Base-by-base conservation (phyloP, 1,140 invertebrate species). In the Scaptomyza montana region DNA sequence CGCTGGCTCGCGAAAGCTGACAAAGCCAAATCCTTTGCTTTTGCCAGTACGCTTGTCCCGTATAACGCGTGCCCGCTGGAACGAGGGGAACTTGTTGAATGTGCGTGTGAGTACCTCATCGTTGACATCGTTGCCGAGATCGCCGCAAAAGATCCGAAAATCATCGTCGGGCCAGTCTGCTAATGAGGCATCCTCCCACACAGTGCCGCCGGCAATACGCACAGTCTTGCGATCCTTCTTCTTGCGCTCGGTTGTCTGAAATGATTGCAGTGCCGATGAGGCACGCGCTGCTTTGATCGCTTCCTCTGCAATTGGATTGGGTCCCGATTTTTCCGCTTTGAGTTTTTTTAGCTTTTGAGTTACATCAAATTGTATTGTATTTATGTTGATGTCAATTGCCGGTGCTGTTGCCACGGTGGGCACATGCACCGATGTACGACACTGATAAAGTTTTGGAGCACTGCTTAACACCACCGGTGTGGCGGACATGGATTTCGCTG, bases 101-200 rank as follows among this genome's bases (percentile, higher is more conserved):
- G 98, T 98, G 80, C 98, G 93, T 0, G 93, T 95, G 8, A 99
- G 93, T 51, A 98, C 94, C 92, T 99, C 99, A 90, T 99, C 99
- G 0, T 98, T 99, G 1, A 99, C 98, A 93, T 99, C 99, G 92
- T 99, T 99, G 3, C 99, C 99, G 5, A 99, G 93, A 94, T 99
- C 99, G 39, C 99, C 99, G 92, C 98, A 99, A 92, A 99, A 99
- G 92, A 99, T 96, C 73, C 99, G 93, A 92, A 99, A 99, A 93
- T 99, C 99, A 94, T 99, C 98, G 89, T 97, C 95, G 57, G 97
- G 96, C 98, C 98, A 99, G 85, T 99, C 98, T 10, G 95, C 90
- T 21, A 99, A 92, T 0, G 97, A 97, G 43, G 94, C 93, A 93
- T 99, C 98, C 92, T 99, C 98, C 98, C 98, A 99, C 2, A 96